Conservation (phyloP, 2,888 invertebrate species). For the Acholoe squamosa region DNA sequence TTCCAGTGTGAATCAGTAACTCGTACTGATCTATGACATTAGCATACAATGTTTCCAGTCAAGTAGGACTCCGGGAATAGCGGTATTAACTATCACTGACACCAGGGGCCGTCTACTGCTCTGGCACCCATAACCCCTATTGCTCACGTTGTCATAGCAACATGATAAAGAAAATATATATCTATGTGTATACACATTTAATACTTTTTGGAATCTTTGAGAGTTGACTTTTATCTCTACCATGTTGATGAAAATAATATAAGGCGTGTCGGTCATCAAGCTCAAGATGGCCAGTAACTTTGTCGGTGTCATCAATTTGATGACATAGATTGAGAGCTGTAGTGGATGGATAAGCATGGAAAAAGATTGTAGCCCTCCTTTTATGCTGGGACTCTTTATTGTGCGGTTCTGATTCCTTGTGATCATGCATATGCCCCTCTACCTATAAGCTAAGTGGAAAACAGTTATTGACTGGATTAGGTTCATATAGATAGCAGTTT, state of each 20-base stretch:
- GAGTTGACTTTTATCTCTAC: constrained; percentile 55
- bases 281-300: not conserved
- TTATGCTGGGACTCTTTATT: too few relatives aligned
- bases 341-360: not conserved
- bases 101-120: not conserved
- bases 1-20: too few relatives aligned
- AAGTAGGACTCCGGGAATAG: not conserved
- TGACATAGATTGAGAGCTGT: not conserved
- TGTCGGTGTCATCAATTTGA: not conserved
- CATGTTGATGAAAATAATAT: constrained; percentile 36
- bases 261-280: not conserved
- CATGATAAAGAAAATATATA: not conserved
- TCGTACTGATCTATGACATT: too few relatives aligned
- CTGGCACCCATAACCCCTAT: constrained; percentile 1
- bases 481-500: not conserved
- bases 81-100: not conserved
- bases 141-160: constrained; percentile 55
- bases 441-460: too few relatives aligned
- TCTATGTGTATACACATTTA: constrained; percentile 22
- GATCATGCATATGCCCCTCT: too few relatives aligned
- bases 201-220: constrained; percentile 55
- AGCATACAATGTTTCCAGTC: too few relatives aligned
- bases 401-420: too few relatives aligned
- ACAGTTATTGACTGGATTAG: too few relatives aligned
- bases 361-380: not conserved